Evolutionary conservation across 2,797 vertebrate species (phyloP).

Genomic region (Sarcoramphus papa): DNA sequence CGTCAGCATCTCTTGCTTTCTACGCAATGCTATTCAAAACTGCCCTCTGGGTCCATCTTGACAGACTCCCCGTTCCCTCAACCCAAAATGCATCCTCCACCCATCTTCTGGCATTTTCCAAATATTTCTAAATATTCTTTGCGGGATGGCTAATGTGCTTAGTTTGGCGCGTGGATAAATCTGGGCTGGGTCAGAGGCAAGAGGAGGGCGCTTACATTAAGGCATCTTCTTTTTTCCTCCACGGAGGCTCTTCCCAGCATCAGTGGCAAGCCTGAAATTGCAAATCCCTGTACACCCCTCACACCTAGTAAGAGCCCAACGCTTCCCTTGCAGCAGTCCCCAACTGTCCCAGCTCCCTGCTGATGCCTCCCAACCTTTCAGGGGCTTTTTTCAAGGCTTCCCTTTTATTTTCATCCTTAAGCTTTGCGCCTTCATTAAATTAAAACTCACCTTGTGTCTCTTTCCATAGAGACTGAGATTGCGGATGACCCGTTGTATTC

Average conservation of each 20-base stretch:
- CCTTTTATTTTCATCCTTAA: conserved; percentile 33
- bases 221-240: neutral
- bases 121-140: neutral
- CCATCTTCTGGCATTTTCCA: neutral
- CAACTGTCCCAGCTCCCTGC: neutral
- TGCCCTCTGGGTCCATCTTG: neutral
- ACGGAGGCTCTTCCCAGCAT: neutral
- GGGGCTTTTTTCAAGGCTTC: neutral
- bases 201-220: accelerated
- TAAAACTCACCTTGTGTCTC: neutral
- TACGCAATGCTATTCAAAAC: neutral
- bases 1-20: neutral
- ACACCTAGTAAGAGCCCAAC: accelerated
- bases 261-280: neutral
- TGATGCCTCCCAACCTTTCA: neutral
- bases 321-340: neutral
- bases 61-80: neutral
- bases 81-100: neutral
- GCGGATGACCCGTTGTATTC: accelerated
- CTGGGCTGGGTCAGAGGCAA: neutral
- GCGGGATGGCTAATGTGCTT: neutral
- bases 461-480: neutral
- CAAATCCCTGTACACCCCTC: neutral
- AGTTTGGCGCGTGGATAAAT: accelerated
- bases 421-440: conserved; percentile 43